Evolutionary conservation across 2,888 invertebrate genomes (phyloP).

Genomic region (Lymantria monacha): DNA sequence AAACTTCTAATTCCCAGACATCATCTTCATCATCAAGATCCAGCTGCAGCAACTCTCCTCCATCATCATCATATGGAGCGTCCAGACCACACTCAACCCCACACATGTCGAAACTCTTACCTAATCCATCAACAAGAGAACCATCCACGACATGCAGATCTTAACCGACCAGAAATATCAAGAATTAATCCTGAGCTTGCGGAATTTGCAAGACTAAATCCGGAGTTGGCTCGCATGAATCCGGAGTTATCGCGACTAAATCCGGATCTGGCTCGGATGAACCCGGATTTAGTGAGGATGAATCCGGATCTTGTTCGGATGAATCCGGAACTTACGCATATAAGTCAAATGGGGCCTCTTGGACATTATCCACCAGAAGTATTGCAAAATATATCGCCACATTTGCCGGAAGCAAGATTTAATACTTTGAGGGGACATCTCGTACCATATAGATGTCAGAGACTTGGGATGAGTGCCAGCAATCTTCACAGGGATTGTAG

Average conservation of each 20-base stretch:
- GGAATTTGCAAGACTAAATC: conserved; percentile 33
- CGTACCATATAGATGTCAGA: conserved; percentile 66
- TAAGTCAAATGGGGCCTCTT: conserved; percentile 48
- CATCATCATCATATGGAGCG: conserved; percentile 73
- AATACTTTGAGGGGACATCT: conserved; percentile 72
- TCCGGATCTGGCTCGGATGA: conserved; percentile 36
- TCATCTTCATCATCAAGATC: conserved; percentile 69
- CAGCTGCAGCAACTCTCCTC: conserved; percentile 70
- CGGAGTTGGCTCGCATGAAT: conserved; percentile 41
- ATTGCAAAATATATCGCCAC: conserved; percentile 33
- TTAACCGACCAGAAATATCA: conserved; percentile 17
- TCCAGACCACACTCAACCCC: conserved; percentile 49
- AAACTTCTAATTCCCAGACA: conserved; percentile 45
- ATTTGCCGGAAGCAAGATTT: conserved; percentile 45
- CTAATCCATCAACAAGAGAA: conserved; percentile 39
- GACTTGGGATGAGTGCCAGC: conserved; percentile 62
- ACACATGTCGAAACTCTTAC: conserved; percentile 61
- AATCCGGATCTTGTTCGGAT: conserved; percentile 35
- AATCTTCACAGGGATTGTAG: conserved; percentile 67
- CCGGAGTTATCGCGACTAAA: conserved; percentile 35
- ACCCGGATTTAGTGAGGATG: conserved; percentile 33
- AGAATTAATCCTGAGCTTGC: conserved; percentile 34
- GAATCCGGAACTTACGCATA: conserved; percentile 44
- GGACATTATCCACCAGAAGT: conserved; percentile 36
- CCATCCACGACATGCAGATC: conserved; percentile 34